phyloP scores from a whole-genome alignment of 2,888 invertebrate species.

The Seira musarum region DNA sequence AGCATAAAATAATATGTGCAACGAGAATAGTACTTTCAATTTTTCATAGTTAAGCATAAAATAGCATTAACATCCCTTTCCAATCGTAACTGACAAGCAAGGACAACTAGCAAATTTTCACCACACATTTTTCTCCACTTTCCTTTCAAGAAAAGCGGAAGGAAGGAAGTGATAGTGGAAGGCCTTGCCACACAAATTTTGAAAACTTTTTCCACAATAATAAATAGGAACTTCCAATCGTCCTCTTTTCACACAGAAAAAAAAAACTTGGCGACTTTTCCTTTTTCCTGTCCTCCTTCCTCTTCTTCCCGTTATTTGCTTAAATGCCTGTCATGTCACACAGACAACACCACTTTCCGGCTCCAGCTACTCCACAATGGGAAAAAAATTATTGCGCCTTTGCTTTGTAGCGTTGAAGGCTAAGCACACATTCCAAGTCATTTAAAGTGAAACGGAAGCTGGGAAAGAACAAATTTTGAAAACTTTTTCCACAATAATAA shows the following conservation, averaged over 20 bases:
- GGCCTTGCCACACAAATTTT: background rate
- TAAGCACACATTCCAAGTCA: background rate
- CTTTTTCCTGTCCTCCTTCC: constrained; percentile 55
- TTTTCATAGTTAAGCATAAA: no score
- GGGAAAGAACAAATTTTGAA: no score
- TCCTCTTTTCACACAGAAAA: background rate
- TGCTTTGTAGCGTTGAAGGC: no score
- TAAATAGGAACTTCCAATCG: background rate
- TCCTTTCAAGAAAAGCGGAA: background rate
- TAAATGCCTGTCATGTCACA: constrained; percentile 55
- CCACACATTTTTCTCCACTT: background rate
- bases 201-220: no score
- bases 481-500: no score
- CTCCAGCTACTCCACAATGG: background rate
- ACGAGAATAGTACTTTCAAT: no score
- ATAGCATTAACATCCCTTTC: no score
- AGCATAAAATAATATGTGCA: no score
- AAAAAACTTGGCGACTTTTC: constrained; percentile 51
- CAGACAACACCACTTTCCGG: constrained; percentile 49
- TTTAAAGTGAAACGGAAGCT: constrained; percentile 41
- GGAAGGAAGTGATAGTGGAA: no score
- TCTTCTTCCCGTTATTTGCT: constrained; percentile 53
- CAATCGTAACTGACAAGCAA: background rate
- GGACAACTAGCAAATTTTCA: background rate
- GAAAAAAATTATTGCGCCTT: no score